Conservation (phyloP, 2,113 vertebrate genomes). For the Aptenodytes patagonicus region DNA sequence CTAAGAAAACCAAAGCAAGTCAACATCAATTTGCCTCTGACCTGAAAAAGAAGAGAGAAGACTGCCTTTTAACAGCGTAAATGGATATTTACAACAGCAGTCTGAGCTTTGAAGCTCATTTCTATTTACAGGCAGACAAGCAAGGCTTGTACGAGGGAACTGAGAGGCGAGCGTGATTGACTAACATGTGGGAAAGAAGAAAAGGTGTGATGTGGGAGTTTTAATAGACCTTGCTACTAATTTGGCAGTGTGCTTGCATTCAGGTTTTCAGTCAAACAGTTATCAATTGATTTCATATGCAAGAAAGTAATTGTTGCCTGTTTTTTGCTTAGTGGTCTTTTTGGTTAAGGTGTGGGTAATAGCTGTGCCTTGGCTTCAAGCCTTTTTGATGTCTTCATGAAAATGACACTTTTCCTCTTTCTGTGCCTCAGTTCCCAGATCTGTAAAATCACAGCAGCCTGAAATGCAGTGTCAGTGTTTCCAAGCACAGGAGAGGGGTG, state of each 20-base stretch:
- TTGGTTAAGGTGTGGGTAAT: background rate
- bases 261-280: background rate
- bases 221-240: background rate
- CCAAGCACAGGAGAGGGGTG: background rate
- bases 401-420: background rate
- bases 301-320: background rate
- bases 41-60: slow-evolving; percentile 4
- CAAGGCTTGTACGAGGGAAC: background rate
- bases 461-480: background rate
- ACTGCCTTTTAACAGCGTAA: background rate
- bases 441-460: background rate
- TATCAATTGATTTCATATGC: background rate
- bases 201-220: background rate
- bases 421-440: background rate
- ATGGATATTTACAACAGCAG: background rate
- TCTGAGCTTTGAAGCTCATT: slow-evolving; percentile 28
- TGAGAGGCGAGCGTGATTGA: background rate
- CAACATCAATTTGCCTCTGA: slow-evolving; percentile 36
- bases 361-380: background rate
- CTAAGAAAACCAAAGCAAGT: slow-evolving; percentile 38
- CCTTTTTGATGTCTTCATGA: background rate
- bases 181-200: background rate
- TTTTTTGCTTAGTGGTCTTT: background rate
- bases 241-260: background rate
- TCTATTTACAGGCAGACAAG: slow-evolving; percentile 15